A percentile compares a stretch with the other conserved stretches of the same genome.
Evolutionary conservation across 2,797 vertebrate genomes (phyloP).

Genomic region (Molothrus ater): DNA sequence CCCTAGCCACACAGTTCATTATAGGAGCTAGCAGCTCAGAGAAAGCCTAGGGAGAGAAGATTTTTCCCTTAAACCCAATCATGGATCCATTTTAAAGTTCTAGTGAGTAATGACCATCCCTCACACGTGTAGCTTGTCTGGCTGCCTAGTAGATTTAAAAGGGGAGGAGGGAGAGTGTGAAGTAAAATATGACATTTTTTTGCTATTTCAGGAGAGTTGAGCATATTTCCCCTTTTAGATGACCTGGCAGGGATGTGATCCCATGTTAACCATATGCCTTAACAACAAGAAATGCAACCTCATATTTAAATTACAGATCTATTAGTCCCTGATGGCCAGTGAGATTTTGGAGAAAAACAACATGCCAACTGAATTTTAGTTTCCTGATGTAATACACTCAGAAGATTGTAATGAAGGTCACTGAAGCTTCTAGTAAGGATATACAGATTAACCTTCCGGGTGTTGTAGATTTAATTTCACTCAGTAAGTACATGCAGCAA

Average conservation of each 20-base stretch:
- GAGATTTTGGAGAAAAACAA: slow-evolving; percentile 1
- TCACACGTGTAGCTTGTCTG: not conserved
- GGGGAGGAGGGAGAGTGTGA: not conserved
- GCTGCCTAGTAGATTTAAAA: not conserved
- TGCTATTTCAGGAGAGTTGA: not conserved
- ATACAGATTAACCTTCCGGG: slow-evolving; percentile 7
- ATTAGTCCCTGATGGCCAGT: not conserved
- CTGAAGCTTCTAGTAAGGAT: slow-evolving; percentile 10
- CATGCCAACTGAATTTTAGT: not conserved
- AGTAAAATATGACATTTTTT: not conserved
- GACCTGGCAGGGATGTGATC: not conserved
- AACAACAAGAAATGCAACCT: not conserved
- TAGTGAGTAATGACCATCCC: not conserved
- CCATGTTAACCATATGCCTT: not conserved
- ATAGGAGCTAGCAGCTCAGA: not conserved
- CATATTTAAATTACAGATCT: not conserved
- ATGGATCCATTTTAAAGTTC: not conserved
- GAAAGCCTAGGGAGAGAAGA: not conserved
- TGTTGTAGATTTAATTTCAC: slow-evolving; percentile 18
- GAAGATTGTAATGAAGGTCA: slow-evolving; percentile 5
- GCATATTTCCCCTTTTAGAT: not conserved
- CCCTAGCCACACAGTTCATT: not conserved
- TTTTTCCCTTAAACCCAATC: not conserved
- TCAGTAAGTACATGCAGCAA: slow-evolving; percentile 8
- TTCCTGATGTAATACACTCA: not conserved